Evolutionary conservation across 2,797 vertebrate species (phyloP).

Genomic region (Acropternis orthonyx): DNA sequence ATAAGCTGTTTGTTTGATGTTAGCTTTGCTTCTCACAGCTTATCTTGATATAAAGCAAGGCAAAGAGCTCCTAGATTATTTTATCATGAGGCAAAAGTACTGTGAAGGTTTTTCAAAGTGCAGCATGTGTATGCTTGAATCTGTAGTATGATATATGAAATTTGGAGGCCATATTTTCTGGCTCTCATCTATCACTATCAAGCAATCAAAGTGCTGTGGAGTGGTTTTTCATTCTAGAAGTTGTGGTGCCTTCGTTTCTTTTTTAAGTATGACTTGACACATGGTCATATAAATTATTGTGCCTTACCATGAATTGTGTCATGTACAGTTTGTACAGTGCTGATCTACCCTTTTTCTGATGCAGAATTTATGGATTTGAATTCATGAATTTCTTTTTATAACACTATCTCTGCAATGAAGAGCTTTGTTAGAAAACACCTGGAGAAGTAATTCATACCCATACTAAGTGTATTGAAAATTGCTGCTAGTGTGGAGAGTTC

Average conservation of each 20-base stretch:
- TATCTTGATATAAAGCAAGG: background rate
- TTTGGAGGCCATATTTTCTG: background rate
- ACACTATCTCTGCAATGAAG: background rate
- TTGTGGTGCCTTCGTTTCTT: background rate
- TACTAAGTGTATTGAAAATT: rapidly evolving
- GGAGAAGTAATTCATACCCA: background rate
- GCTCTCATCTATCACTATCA: background rate
- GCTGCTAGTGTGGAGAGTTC: background rate
- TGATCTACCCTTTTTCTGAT: background rate
- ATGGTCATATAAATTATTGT: background rate
- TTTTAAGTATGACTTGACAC: background rate
- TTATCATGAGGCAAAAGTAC: background rate
- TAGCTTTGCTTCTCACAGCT: background rate
- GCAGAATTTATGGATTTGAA: background rate
- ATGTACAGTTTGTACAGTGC: background rate
- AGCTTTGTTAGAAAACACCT: background rate
- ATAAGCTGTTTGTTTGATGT: background rate
- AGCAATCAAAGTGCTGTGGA: background rate
- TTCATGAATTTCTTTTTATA: background rate
- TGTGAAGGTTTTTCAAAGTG: background rate
- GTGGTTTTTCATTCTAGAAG: background rate
- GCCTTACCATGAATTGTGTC: background rate
- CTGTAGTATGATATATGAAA: background rate
- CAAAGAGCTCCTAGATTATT: background rate
- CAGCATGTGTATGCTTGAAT: background rate